Base-by-base conservation (phyloP, 2,797 vertebrate species). In the Acanthornis magna region DNA sequence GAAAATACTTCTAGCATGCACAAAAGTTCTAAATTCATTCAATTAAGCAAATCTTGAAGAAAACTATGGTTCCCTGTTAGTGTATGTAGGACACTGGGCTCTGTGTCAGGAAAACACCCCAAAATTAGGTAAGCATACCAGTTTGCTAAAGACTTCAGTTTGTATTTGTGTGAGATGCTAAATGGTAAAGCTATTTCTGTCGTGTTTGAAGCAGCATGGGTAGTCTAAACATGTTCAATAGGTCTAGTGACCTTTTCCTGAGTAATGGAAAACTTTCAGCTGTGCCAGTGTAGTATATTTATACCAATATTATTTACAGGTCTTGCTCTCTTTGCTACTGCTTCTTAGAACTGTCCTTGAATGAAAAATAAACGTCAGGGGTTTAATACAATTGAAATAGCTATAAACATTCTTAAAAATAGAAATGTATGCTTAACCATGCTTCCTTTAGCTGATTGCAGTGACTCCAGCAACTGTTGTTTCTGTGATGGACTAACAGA, bases 271-370 rank as follows among this genome's bases (percentile, higher is more conserved):
- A 97, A 96, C 72, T 92, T 95, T 84, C 80, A 91, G 80, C 89
- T 89, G 85, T 90, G 91, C 90, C 95, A 95, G 23, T 74, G 79
- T 75, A 95, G 81, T 96, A 85, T 97, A 97, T 96, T 97, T 97
- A 97, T 96, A 96, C 88, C 84, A 75, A 93, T 96, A 96, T 97
- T 97, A 97, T 97, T 97, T 96, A 93, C 94, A 95, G 95, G 84
- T 91, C 93, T 94, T 95, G 80, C 60, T 72, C 79, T 95, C 80
- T 63, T 91, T 87, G 82, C 88, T 95, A 5, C 74, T 97, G 75
- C 86, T 92, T 93, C 95, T 95, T 92, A 80, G 85, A 89, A 73
- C 89, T 83, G 88, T 82, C 80, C 78, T 91, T 88, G 88, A 90
- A 91, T 71, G 76, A 94, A 93, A 97, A 96, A 96, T 81, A 96